Evolutionary conservation across 2,797 vertebrate species (phyloP).

Genomic region (Platyrinchus mystaceus): DNA sequence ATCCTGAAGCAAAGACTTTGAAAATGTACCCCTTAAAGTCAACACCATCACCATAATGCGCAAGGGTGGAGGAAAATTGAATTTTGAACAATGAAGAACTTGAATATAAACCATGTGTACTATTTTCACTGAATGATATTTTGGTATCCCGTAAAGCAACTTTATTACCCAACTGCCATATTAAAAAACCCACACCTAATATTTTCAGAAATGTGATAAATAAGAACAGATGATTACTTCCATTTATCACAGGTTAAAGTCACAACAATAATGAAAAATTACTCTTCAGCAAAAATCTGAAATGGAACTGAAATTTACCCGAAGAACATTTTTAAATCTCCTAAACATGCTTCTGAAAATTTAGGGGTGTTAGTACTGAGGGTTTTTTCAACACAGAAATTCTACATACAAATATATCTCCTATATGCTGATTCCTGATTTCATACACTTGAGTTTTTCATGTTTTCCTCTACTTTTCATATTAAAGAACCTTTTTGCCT

Average conservation of each 20-base stretch:
- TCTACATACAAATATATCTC: neutral
- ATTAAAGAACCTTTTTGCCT: conserved; percentile 24
- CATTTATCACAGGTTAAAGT: conserved; percentile 53
- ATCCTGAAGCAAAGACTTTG: conserved; percentile 60
- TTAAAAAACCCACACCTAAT: conserved; percentile 72
- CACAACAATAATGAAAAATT: conserved; percentile 46
- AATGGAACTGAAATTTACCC: neutral
- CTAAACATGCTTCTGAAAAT: neutral
- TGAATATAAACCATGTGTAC: conserved; percentile 66
- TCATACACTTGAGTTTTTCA: neutral
- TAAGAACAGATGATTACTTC: conserved; percentile 59
- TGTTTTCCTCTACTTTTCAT: neutral
- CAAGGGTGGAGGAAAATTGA: conserved; percentile 45
- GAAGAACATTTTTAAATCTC: neutral
- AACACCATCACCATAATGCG: conserved; percentile 54
- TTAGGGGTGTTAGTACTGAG: neutral
- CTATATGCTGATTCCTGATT: neutral
- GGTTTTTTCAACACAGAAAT: neutral
- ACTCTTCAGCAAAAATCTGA: neutral
- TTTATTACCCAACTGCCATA: conserved; percentile 65
- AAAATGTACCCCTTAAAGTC: conserved; percentile 66
- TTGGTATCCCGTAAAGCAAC: conserved; percentile 72
- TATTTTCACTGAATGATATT: conserved; percentile 47
- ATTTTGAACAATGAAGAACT: conserved; percentile 63
- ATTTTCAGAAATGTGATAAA: conserved; percentile 62